Evolutionary conservation across 2,888 invertebrate genomes (phyloP).

Genomic region (Melangyna quadrimaculata): DNA sequence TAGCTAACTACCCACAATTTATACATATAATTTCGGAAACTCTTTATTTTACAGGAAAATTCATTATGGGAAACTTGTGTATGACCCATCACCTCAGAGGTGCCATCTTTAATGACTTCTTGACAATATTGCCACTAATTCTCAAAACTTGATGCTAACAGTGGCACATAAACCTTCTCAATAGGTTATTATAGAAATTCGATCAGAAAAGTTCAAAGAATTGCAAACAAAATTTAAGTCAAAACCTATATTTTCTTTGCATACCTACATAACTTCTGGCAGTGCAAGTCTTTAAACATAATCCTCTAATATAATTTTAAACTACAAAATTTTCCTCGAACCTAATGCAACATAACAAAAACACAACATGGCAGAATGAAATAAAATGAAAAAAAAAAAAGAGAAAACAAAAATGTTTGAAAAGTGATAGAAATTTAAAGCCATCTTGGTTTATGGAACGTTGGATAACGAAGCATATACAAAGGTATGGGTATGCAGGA

Average conservation of each 20-base stretch:
- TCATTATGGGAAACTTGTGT: too few relatives aligned
- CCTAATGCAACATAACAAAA: neutral
- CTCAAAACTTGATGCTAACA: too few relatives aligned
- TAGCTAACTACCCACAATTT: too few relatives aligned
- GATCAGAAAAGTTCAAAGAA: too few relatives aligned
- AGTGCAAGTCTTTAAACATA: neutral
- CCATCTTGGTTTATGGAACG: neutral
- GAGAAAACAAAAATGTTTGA: neutral
- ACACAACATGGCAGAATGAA: neutral
- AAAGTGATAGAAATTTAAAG: neutral
- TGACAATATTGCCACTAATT: too few relatives aligned
- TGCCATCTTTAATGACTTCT: too few relatives aligned
- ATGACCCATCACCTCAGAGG: too few relatives aligned
- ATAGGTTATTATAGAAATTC: too few relatives aligned
- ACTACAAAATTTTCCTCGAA: neutral
- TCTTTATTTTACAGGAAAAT: too few relatives aligned
- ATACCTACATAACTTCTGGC: neutral
- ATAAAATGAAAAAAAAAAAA: neutral
- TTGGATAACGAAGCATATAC: neutral
- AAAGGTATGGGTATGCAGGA: too few relatives aligned
- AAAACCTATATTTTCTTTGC: neutral
- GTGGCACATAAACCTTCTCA: too few relatives aligned
- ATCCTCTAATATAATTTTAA: neutral
- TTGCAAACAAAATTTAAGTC: neutral
- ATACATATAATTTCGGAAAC: too few relatives aligned